A percentile compares a stretch with the other conserved stretches of the same genome.
Evolutionary conservation across 64 coral and sea anemone genomes (phyloP).

Genomic region (Dendrophyllia cribrosa): DNA sequence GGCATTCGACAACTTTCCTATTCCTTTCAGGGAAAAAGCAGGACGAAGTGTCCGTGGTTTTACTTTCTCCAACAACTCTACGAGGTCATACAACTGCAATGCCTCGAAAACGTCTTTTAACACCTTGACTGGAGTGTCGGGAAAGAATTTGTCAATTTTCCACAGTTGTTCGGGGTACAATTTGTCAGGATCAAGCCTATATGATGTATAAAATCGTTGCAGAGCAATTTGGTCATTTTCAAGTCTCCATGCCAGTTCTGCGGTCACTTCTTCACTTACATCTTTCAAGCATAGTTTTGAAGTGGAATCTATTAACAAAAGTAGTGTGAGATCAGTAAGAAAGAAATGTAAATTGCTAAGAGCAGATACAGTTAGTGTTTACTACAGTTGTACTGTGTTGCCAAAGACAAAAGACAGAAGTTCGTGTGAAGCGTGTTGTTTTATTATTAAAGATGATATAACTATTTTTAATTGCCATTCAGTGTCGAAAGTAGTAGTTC

Average conservation of each 20-base stretch:
- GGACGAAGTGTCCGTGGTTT: conserved; percentile 18
- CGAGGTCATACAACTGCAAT: background rate
- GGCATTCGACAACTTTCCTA: background rate
- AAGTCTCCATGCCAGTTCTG: background rate
- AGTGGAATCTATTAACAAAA: background rate
- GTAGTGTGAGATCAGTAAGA: too few relatives aligned
- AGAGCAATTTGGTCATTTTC: background rate
- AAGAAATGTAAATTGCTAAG: background rate
- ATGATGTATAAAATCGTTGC: background rate
- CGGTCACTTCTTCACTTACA: background rate
- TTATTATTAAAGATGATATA: too few relatives aligned
- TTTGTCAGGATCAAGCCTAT: background rate
- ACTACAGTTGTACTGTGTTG: too few relatives aligned
- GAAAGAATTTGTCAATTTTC: background rate
- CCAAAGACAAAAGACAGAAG: too few relatives aligned
- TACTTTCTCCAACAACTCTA: conserved; percentile 8
- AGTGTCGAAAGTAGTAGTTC: too few relatives aligned
- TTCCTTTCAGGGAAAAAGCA: background rate
- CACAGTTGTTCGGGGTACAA: too few relatives aligned
- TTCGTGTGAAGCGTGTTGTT: too few relatives aligned
- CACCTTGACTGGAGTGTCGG: background rate
- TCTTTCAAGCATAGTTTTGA: conserved; percentile 14
- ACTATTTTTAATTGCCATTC: too few relatives aligned
- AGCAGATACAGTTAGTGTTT: too few relatives aligned
- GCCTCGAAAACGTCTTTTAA: conserved; percentile 14